A percentile compares a stretch with the other conserved stretches of the same genome.
Conservation (phyloP, 2,888 invertebrate genomes). For the Caenorhabditis auriculariae region DNA sequence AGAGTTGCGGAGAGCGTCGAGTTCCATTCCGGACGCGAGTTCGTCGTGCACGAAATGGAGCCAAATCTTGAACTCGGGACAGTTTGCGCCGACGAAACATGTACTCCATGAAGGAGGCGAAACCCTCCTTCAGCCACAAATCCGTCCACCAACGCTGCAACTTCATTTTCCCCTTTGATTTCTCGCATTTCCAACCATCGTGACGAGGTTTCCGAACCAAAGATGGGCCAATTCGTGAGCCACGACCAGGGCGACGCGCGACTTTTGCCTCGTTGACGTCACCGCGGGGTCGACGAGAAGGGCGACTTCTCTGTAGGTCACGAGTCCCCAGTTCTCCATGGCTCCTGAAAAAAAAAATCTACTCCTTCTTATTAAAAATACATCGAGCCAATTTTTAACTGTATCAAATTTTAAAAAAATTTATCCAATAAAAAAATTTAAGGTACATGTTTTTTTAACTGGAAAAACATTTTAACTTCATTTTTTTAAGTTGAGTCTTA, state of each 20-base stretch:
- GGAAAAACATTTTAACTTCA: too few species aligned
- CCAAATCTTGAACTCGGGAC: conserved; percentile 95
- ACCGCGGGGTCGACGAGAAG: conserved; percentile 86
- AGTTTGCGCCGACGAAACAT: conserved; percentile 86
- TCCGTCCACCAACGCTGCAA: conserved; percentile 68
- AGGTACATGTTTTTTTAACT: too few species aligned
- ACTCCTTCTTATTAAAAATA: neutral
- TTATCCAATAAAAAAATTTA: neutral
- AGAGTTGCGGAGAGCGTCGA: conserved; percentile 79
- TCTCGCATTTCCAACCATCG: conserved; percentile 77
- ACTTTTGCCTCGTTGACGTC: conserved; percentile 73
- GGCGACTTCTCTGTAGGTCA: conserved; percentile 89
- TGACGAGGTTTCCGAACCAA: conserved; percentile 97
- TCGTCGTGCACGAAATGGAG: conserved; percentile 90
- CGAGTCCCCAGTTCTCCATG: conserved; percentile 97
- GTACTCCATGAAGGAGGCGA: conserved; percentile 92
- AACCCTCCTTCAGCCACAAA: conserved; percentile 90
- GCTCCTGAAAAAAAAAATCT: conserved; percentile 68
- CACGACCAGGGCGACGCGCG: conserved; percentile 76
- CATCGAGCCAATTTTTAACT: neutral
- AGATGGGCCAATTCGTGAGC: conserved; percentile 90
- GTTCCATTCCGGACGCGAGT: conserved; percentile 77
- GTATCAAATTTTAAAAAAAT: neutral
- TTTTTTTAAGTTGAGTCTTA: too few species aligned
- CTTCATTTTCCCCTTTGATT: too few species aligned